Conservation (phyloP, 2,888 invertebrate species). For the Adela reaumurella region DNA sequence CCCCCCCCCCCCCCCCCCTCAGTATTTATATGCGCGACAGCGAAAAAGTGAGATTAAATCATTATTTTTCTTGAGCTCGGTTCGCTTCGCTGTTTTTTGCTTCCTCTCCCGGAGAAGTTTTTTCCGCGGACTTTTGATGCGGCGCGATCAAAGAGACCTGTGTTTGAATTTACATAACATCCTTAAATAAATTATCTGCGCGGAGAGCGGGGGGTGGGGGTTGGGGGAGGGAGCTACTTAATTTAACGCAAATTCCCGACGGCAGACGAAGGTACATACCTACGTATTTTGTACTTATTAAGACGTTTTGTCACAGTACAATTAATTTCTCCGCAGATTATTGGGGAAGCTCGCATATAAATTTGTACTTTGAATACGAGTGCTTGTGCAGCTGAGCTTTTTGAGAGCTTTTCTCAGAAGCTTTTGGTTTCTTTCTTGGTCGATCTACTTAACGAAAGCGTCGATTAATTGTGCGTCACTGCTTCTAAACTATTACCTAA, state of each 20-base stretch:
- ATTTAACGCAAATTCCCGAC: constrained; percentile 27
- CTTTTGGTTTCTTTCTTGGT: too few relatives aligned
- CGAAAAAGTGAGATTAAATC: constrained; percentile 56
- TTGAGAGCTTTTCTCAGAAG: too few relatives aligned
- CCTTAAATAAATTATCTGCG: constrained; percentile 47
- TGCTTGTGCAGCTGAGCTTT: too few relatives aligned
- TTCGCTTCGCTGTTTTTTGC: constrained; percentile 27
- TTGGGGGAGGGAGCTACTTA: constrained; percentile 8
- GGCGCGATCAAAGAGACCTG: constrained; percentile 52
- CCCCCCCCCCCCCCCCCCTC: constrained; percentile 18
- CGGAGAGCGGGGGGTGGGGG: constrained; percentile 29
- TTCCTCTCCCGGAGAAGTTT: constrained; percentile 44
- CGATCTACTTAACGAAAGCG: too few relatives aligned
- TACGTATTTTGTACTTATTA: background rate
- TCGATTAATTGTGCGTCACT: too few relatives aligned
- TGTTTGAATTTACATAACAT: constrained; percentile 58
- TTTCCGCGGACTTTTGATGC: constrained; percentile 53
- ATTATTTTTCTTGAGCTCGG: constrained; percentile 58
- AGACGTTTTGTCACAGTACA: too few relatives aligned
- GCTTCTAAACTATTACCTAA: too few relatives aligned
- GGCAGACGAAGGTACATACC: too few relatives aligned
- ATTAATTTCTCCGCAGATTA: too few relatives aligned
- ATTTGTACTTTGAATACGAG: too few relatives aligned
- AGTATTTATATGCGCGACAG: constrained; percentile 54
- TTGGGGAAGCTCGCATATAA: too few relatives aligned